A percentile compares a stretch with the other conserved stretches of the same genome.
phyloP scores from a whole-genome alignment of 2,888 invertebrate species.

The Chymomyza fuscimana region DNA sequence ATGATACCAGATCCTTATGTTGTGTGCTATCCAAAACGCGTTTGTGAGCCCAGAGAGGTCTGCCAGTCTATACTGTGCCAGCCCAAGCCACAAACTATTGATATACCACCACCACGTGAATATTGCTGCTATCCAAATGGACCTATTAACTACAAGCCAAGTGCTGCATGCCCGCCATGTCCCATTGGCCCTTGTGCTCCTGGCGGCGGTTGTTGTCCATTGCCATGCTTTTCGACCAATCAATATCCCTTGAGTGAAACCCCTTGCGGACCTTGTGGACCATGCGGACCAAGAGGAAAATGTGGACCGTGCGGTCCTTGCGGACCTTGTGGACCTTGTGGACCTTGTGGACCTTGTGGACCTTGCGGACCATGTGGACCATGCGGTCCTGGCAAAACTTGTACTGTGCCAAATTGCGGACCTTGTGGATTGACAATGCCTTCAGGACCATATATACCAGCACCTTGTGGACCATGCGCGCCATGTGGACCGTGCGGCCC shows the following conservation, averaged over 20 bases:
- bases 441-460: constrained; percentile 45
- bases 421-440: constrained; percentile 53
- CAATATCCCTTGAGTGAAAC: constrained; percentile 68
- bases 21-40: constrained; percentile 73
- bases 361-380: constrained; percentile 64
- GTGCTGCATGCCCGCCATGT: constrained; percentile 70
- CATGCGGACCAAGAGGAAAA: constrained; percentile 46
- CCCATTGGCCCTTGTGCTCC: constrained; percentile 64
- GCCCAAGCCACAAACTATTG: constrained; percentile 76
- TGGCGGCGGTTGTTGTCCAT: constrained; percentile 61
- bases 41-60: constrained; percentile 76
- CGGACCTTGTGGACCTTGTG: constrained; percentile 52
- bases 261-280: constrained; percentile 61
- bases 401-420: constrained; percentile 31
- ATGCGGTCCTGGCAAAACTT: constrained; percentile 46
- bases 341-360: constrained; percentile 44
- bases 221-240: constrained; percentile 69
- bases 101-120: constrained; percentile 76
- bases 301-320: constrained; percentile 51
- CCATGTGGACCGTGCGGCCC: constrained; percentile 54
- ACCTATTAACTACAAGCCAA: constrained; percentile 72
- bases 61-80: constrained; percentile 77
- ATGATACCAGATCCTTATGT: constrained; percentile 77
- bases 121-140: constrained; percentile 77
- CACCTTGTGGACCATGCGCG: constrained; percentile 54